Evolutionary conservation across 2,797 vertebrate species (phyloP).

Genomic region (Gallirallus australis): DNA sequence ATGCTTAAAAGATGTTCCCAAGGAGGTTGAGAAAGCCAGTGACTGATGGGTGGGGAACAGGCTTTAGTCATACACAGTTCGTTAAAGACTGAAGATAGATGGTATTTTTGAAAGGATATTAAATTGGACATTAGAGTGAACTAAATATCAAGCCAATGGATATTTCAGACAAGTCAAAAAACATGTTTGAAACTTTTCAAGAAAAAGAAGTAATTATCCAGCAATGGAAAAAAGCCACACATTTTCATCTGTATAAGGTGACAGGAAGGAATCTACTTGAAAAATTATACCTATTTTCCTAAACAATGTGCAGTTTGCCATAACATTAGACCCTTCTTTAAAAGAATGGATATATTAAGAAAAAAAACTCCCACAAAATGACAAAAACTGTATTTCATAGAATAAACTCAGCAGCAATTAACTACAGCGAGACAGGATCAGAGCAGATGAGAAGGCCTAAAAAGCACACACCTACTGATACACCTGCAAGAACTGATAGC

Average conservation of each 20-base stretch:
- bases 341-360: neutral
- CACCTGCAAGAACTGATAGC: neutral
- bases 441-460: neutral
- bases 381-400: neutral
- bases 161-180: neutral
- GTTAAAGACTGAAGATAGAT: neutral
- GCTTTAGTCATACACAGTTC: neutral
- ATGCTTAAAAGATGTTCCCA: neutral
- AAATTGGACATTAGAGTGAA: neutral
- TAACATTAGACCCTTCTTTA: neutral
- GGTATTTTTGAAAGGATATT: neutral
- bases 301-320: neutral
- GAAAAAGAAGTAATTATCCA: neutral
- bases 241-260: neutral
- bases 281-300: neutral
- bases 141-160: neutral
- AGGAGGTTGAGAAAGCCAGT: neutral
- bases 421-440: neutral
- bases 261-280: neutral
- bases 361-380: neutral
- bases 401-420: neutral
- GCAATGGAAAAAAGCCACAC: neutral
- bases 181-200: neutral
- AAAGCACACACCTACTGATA: neutral
- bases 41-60: neutral